A percentile compares a stretch with the other conserved stretches of the same genome.
phyloP scores from a whole-genome alignment of 2,113 vertebrate genomes.

The Aspiorhynchus laticeps region DNA sequence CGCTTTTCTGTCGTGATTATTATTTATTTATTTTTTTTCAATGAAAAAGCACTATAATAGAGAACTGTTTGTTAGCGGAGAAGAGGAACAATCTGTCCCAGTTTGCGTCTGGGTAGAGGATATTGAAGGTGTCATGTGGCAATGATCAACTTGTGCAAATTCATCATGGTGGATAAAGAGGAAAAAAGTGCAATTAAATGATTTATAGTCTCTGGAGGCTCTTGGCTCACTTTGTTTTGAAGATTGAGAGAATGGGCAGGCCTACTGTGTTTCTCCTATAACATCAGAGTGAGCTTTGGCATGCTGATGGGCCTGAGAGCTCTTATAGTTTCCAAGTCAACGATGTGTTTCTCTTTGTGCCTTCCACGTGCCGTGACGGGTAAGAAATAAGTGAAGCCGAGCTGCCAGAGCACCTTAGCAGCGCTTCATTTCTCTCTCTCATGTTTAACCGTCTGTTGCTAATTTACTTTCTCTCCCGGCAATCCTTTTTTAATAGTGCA shows the following conservation, averaged over 20 bases:
- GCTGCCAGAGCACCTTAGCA: conserved; percentile 42
- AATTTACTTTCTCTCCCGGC: conserved; percentile 44
- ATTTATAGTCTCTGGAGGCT: conserved; percentile 40
- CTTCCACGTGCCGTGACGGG: conserved; percentile 49
- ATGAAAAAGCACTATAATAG: not conserved
- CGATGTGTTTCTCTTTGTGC: conserved; percentile 39
- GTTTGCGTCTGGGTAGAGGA: not conserved
- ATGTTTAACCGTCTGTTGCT: conserved; percentile 43
- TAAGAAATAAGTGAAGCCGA: conserved; percentile 22
- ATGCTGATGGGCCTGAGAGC: conserved; percentile 38
- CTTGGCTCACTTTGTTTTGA: conserved; percentile 37
- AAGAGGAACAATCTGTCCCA: not conserved
- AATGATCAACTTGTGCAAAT: conserved; percentile 32
- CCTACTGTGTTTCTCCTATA: conserved; percentile 34
- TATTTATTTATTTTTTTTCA: too few relatives aligned
- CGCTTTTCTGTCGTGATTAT: not conserved
- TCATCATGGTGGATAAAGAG: conserved; percentile 12
- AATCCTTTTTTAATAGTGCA: conserved; percentile 49
- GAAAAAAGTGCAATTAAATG: not conserved
- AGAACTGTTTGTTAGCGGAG: not conserved
- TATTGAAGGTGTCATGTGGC: conserved; percentile 22
- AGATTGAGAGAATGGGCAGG: conserved; percentile 33
- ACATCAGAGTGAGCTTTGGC: conserved; percentile 37
- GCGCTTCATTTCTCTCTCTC: conserved; percentile 38
- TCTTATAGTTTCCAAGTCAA: conserved; percentile 25